Evolutionary conservation across 2,888 invertebrate species (phyloP), one percentile per base, ranked within the genome.

Genomic region (Tryphoninae sp.): DNA sequence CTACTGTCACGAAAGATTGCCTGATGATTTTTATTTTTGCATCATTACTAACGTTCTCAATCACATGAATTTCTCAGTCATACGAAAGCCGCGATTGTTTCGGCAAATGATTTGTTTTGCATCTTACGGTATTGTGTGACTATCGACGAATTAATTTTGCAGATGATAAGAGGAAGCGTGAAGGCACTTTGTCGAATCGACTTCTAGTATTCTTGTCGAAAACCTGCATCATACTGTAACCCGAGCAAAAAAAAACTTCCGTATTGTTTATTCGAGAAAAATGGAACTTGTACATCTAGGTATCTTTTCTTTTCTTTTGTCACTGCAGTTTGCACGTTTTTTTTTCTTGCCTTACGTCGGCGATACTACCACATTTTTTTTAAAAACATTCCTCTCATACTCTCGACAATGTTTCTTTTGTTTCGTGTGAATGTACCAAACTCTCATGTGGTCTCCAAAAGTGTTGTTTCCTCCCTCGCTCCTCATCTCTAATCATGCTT

Each of bases 141-240:
- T 69, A 69, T 16, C 68, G 74, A 59, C 83, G 84, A 83, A 86
- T 87, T 87, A 86, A 85, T 83, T 86, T 89, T 89, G 83, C 88
- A 88, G 88, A 89, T 88, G 81, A 85, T 86, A 87, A 86, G 85
- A 84, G 86, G 87, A 87, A 88, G 85, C 84, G 84, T 81, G 87
- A 89, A 84, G 81, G 85, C 86, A 86, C 86, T 87, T 87, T 88
- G 86, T 87, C 89, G 82, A 88, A 88, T 84, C 86, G 86, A 82
- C 86, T 89, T 82, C 87, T 89, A 86, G 87, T 87, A 86, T 89
- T 89, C 86, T 87, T 89, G 83, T 89, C 88, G 86, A 89, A 89
- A 87, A 88, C 86, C 86, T 89, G 89, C 87, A 87, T 88, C 87
- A 88, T 89, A 86, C 87, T 89, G 77, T 89, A 88, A 89, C 67